A percentile compares a stretch with the other conserved stretches of the same genome.
Evolutionary conservation across 2,888 invertebrate genomes (phyloP).

Genomic region (Cheilosia grossa): DNA sequence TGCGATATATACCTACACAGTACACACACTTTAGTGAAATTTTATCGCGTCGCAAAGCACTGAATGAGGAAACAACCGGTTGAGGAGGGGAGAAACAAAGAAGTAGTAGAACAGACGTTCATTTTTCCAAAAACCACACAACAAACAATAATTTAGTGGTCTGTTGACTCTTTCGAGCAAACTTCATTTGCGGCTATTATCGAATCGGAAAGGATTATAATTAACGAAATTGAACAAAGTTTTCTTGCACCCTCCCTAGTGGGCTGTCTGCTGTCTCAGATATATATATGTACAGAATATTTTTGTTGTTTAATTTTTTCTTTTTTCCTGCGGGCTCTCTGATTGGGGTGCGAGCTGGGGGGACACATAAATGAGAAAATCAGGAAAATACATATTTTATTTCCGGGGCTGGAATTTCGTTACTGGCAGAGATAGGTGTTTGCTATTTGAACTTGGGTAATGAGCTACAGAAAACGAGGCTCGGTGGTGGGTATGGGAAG

Average conservation of each 20-base stretch:
- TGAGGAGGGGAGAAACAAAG: not conserved
- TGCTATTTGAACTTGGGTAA: constrained; percentile 62
- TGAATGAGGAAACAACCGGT: not conserved
- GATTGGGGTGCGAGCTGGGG: constrained; percentile 35
- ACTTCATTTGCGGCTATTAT: constrained; percentile 79
- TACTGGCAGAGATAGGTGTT: not conserved
- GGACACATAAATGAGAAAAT: constrained; percentile 56
- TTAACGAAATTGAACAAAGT: constrained; percentile 81
- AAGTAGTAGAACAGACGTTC: constrained; percentile 56
- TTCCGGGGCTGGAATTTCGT: constrained; percentile 50
- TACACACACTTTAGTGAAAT: not conserved
- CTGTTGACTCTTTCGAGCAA: constrained; percentile 77
- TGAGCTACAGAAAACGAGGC: constrained; percentile 32
- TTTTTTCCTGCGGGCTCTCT: not conserved
- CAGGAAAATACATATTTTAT: constrained; percentile 73
- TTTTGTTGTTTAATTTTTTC: not conserved
- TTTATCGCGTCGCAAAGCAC: constrained; percentile 26
- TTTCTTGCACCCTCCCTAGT: constrained; percentile 53
- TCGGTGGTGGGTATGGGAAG: not conserved
- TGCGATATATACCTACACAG: not conserved
- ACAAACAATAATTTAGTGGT: constrained; percentile 76
- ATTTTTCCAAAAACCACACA: constrained; percentile 64
- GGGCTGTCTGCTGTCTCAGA: constrained; percentile 12
- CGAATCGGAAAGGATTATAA: constrained; percentile 83
- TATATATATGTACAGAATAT: constrained; percentile 13